These are phyloP conservation scores for Notodonta dromedarius DNA, from an alignment of 2,888 invertebrate genomes.

Conservation along the genomic window DNA sequence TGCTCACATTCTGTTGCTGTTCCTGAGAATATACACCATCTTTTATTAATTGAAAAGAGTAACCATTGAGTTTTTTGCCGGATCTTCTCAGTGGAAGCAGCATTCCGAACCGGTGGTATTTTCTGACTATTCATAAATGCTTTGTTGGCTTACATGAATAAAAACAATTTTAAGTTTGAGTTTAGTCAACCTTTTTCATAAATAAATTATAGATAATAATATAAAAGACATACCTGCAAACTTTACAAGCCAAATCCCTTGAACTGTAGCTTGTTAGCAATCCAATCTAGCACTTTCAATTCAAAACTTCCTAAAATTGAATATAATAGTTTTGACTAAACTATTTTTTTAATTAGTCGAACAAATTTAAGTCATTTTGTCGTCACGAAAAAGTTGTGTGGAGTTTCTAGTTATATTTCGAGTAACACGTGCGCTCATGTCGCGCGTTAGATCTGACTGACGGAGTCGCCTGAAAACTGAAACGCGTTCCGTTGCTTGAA, in stretches of 20 bases:
- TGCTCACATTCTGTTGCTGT: too few relatives aligned
- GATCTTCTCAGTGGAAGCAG: too few relatives aligned
- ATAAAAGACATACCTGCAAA: background rate
- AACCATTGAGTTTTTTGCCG: too few relatives aligned
- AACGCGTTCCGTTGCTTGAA: constrained; percentile 40
- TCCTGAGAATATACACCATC: too few relatives aligned
- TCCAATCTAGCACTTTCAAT: constrained; percentile 1
- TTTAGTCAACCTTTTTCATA: too few relatives aligned
- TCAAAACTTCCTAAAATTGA: background rate
- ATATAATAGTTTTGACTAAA: background rate
- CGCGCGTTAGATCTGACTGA: constrained; percentile 43
- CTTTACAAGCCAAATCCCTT: background rate
- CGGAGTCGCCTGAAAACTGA: constrained; percentile 45
- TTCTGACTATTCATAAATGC: too few relatives aligned
- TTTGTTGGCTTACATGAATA: too few relatives aligned
- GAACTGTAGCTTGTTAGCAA: background rate
- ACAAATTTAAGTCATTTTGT: constrained; percentile 2
- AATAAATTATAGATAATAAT: too few relatives aligned
- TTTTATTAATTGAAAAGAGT: too few relatives aligned
- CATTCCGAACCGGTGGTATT: too few relatives aligned
- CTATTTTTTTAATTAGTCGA: background rate
- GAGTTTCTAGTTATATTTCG: constrained; percentile 20
- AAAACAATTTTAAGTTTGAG: too few relatives aligned
- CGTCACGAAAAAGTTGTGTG: constrained; percentile 27
- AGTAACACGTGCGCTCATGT: constrained; percentile 38